A percentile compares a stretch with the other conserved stretches of the same genome.
phyloP scores from a whole-genome alignment of 2,113 vertebrate species.

The Misgurnus mizolepis region DNA sequence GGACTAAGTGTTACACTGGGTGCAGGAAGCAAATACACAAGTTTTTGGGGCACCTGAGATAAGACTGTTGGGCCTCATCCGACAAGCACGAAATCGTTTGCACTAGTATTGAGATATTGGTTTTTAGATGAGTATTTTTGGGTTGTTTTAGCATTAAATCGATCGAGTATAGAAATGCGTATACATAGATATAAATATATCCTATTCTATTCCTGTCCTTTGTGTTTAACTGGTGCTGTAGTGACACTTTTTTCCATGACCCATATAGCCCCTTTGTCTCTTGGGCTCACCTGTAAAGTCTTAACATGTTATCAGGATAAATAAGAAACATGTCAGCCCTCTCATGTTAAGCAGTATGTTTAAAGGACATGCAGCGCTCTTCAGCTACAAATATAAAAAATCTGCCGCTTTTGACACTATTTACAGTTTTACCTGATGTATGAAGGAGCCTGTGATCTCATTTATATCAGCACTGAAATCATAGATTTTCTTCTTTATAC shows the following conservation, averaged over 20 bases:
- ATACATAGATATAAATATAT: conserved; percentile 78
- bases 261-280: conserved; percentile 45
- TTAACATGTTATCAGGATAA: conserved; percentile 14
- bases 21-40: conserved; percentile 54
- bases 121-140: conserved; percentile 76
- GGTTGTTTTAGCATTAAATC: conserved; percentile 85
- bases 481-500: neutral
- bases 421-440: neutral
- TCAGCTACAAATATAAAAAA: neutral
- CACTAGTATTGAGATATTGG: conserved; percentile 90
- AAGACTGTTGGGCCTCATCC: conserved; percentile 43
- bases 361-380: neutral
- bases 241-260: conserved; percentile 50
- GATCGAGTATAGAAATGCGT: conserved; percentile 66
- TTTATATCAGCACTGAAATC: neutral
- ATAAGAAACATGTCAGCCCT: conserved; percentile 10
- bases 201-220: conserved; percentile 57
- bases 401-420: neutral
- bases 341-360: neutral
- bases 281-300: conserved; percentile 31
- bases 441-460: neutral
- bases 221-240: conserved; percentile 59
- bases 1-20: conserved; percentile 55
- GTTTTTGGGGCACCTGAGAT: conserved; percentile 39
- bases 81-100: conserved; percentile 83